Conservation (phyloP, 2,113 vertebrate genomes). For the Muntiacus reevesi region DNA sequence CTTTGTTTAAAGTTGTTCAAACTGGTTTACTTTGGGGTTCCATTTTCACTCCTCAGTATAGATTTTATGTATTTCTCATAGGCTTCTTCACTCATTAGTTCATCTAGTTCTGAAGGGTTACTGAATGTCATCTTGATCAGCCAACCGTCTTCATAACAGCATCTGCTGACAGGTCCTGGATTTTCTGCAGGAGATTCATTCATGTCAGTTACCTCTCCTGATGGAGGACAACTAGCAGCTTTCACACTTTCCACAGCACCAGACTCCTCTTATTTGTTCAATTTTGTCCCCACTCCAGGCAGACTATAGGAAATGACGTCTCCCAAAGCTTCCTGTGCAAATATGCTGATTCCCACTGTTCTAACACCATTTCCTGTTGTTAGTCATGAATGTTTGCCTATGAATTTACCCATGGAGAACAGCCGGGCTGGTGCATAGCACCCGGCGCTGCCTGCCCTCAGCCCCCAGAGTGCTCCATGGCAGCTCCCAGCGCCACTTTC, state of each 20-base stretch:
- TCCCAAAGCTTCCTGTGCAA: neutral
- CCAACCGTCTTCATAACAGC: neutral
- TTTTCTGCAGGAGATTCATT: neutral
- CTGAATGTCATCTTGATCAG: neutral
- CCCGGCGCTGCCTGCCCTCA: rapidly evolving
- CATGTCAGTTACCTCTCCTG: neutral
- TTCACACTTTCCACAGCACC: neutral
- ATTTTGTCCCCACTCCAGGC: neutral
- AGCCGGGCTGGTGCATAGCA: neutral
- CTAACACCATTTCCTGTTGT: neutral
- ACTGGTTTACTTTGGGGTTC: neutral
- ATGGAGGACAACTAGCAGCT: neutral
- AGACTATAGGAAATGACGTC: neutral
- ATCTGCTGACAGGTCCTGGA: neutral
- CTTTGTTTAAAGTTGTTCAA: neutral
- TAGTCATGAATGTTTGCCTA: neutral
- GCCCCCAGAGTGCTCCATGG: neutral
- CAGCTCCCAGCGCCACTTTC: neutral
- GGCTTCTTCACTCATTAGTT: neutral
- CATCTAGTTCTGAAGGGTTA: neutral
- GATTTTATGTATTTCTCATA: neutral
- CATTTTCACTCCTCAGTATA: neutral
- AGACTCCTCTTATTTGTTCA: neutral
- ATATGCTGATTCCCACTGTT: neutral
- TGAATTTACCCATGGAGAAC: neutral